Conservation (phyloP, 30 jellyfish, hydroid and myxozoan genomes). For the Aurelia coerulea region DNA sequence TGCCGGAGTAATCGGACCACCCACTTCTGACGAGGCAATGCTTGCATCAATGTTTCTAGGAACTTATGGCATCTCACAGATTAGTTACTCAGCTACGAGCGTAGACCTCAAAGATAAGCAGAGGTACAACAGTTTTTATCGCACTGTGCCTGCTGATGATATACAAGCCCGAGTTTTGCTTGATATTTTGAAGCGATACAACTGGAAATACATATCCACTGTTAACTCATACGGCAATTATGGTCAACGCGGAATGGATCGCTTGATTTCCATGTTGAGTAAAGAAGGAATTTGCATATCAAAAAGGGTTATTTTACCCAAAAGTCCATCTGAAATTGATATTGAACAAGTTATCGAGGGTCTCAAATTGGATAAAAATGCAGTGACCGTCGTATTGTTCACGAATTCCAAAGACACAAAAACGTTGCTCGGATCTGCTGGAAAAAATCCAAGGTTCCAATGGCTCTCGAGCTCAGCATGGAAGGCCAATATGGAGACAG, state of each 20-base stretch:
- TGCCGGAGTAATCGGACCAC: constrained; percentile 48
- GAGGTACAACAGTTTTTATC: constrained; percentile 25
- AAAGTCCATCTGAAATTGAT: constrained; percentile 13
- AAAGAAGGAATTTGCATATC: constrained; percentile 31
- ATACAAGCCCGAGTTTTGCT: constrained; percentile 30
- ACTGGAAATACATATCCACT: constrained; percentile 57
- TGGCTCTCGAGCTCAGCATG: constrained; percentile 18
- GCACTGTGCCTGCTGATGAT: constrained; percentile 59
- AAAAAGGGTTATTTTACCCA: constrained; percentile 3
- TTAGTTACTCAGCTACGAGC: constrained; percentile 55
- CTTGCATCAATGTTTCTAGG: constrained; percentile 44
- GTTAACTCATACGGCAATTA: constrained; percentile 37
- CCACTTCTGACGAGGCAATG: constrained; percentile 55
- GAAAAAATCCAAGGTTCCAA: not conserved
- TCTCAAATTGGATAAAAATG: not conserved
- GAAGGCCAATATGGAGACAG: not conserved
- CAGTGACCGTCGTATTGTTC: constrained; percentile 3
- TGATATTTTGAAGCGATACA: constrained; percentile 29
- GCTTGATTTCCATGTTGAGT: not conserved
- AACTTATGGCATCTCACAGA: constrained; percentile 4
- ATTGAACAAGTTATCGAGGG: not conserved
- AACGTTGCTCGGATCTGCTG: constrained; percentile 30
- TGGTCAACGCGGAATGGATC: constrained; percentile 66
- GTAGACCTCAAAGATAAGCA: constrained; percentile 10
- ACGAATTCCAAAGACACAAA: constrained; percentile 35